These are phyloP conservation scores for Chromoteleia sp. DNA, from an alignment of 2,888 invertebrate genomes.

Conservation along the genomic window DNA sequence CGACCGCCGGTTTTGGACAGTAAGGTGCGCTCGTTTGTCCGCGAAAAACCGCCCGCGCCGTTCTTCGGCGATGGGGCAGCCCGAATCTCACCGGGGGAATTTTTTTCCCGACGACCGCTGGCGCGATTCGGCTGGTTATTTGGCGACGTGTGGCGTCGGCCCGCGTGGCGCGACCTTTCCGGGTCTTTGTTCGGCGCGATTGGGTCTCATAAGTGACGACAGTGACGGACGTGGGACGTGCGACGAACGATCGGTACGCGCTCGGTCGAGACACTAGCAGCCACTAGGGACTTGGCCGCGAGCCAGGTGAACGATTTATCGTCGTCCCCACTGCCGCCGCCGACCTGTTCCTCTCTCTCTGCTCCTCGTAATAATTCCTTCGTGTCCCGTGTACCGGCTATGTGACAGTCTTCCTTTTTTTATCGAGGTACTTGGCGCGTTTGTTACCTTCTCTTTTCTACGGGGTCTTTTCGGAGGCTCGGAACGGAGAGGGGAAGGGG, in stretches of 20 bases:
- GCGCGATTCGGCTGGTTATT: too few species aligned
- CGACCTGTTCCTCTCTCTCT: constrained; percentile 55
- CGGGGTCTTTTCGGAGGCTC: constrained; percentile 2
- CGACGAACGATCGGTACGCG: constrained; percentile 77
- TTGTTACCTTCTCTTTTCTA: constrained; percentile 34
- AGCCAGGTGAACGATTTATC: constrained; percentile 83
- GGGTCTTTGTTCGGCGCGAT: constrained; percentile 39
- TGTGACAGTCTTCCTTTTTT: constrained; percentile 51
- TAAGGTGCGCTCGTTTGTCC: too few species aligned
- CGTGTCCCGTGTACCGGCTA: constrained; percentile 43
- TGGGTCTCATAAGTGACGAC: constrained; percentile 57
- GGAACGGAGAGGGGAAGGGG: neutral
- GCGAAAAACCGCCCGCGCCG: neutral
- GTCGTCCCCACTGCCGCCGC: constrained; percentile 77
- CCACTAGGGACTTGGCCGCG: constrained; percentile 62
- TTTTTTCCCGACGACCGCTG: too few species aligned
- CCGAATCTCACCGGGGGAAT: neutral
- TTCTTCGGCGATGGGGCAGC: neutral
- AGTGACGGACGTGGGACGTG: constrained; percentile 16
- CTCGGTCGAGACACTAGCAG: constrained; percentile 80
- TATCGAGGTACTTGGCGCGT: constrained; percentile 10
- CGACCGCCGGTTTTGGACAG: neutral
- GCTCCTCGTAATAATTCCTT: constrained; percentile 49
- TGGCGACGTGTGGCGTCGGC: constrained; percentile 12
- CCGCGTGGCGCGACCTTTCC: constrained; percentile 49